Evolutionary conservation across 92 coral and sea anemone genomes (phyloP), one percentile per base, ranked within the genome.

Genomic region (Galaxea fascicularis): DNA sequence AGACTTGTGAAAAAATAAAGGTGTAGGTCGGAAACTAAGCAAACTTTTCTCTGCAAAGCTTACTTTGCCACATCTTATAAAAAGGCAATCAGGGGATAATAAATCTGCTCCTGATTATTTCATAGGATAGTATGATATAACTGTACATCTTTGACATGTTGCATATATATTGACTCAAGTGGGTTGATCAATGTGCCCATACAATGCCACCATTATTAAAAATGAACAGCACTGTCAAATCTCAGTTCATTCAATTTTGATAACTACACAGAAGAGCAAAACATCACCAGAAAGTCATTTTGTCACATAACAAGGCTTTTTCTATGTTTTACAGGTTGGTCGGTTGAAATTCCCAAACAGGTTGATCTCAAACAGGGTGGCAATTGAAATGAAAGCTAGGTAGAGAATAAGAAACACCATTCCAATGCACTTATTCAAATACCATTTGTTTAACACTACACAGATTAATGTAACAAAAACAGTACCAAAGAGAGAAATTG

Each of bases 331-430:
- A 53, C 95, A 92, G 25, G 82, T 84, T 30, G 92, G 92, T 0
- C 88, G 41, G 26, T 85, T 90, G 44, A 66, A 93, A 39, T 88
- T 78, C n/a, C 96, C 96, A 88, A 93, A 87, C 41, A 87, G 53
- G 72, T 93, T 93, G 70, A 93, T 71, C 87, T 93, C 96, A 75
- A 93, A 93, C 30, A 93, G 87, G 41, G 92, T 90, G 53, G 96
- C 96, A 11, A 93, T 92, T 72, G 96, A 73, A 31, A 90, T 93
- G 71, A 93, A 93, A 10, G 84, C 94, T 10, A 88, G 15, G 73
- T 93, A 93, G 10, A 93, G 84, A 9, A 90, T 5, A 53, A 93
- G 73, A 65, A 90, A 88, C 30, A 88, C 14, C 24, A 64, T 11
- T 69, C 96, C 96, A 27, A 93, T 45, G 39, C 88, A 85, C 74